Evolutionary conservation across 2,888 invertebrate species (phyloP).

Genomic region (Athalia circularis): DNA sequence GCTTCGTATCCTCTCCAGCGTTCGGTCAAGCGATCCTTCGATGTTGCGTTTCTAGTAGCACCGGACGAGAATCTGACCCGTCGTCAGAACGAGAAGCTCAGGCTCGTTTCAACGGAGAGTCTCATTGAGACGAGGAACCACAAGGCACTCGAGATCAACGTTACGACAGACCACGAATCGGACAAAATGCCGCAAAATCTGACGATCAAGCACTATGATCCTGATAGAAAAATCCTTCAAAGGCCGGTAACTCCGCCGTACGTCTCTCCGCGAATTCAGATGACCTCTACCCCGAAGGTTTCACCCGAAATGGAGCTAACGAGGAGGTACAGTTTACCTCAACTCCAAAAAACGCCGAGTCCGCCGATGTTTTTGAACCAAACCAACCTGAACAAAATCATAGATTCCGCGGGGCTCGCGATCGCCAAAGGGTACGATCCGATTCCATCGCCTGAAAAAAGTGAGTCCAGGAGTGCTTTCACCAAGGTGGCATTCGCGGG

Average conservation of each 20-base stretch:
- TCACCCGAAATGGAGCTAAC: constrained; percentile 74
- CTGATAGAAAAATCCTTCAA: constrained; percentile 62
- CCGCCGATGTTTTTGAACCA: constrained; percentile 58
- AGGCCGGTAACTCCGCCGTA: constrained; percentile 76
- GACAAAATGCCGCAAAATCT: constrained; percentile 69
- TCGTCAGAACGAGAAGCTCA: constrained; percentile 77
- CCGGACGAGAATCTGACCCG: constrained; percentile 88
- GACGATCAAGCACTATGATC: constrained; percentile 68
- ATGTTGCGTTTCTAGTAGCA: constrained; percentile 92
- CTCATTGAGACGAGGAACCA: constrained; percentile 58
- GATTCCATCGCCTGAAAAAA: constrained; percentile 45
- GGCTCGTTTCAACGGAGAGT: constrained; percentile 59
- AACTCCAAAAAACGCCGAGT: constrained; percentile 65
- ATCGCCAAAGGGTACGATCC: constrained; percentile 62
- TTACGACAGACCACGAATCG: constrained; percentile 46
- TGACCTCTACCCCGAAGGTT: constrained; percentile 75
- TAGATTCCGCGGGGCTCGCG: constrained; percentile 24
- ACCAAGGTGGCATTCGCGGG: constrained; percentile 82
- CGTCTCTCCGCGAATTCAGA: constrained; percentile 73
- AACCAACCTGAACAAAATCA: constrained; percentile 33
- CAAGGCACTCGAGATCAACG: constrained; percentile 46
- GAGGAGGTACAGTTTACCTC: constrained; percentile 51
- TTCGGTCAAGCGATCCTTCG: constrained; percentile 85
- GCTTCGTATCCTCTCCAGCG: constrained; percentile 70
- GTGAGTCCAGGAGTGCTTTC: constrained; percentile 83